A percentile compares a stretch with the other conserved stretches of the same genome.
Conservation (phyloP, 1,140 invertebrate species). For the Galleria mellonella region DNA sequence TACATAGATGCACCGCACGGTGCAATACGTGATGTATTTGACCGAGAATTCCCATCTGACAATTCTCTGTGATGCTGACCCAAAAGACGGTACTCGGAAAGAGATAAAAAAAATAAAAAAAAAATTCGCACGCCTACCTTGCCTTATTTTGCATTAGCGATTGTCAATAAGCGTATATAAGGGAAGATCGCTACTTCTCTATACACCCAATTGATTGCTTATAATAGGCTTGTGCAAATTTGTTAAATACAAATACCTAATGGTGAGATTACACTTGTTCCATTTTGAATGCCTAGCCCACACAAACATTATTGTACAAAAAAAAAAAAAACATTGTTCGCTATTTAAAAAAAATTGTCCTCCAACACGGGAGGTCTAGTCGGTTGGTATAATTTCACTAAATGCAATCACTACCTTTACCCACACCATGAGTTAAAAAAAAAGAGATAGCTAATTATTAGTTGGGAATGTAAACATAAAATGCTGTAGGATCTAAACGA, state of each 20-base stretch:
- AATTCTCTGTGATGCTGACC: conserved; percentile 10
- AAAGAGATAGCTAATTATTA: conserved; percentile 25
- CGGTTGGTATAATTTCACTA: conserved; percentile 4
- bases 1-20: conserved; percentile 6
- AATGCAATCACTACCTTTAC: conserved; percentile 17
- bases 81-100: conserved; percentile 17
- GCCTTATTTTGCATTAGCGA: too few species aligned
- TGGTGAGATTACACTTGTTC: too few species aligned
- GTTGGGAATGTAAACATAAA: conserved; percentile 44
- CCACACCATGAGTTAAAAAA: conserved; percentile 16
- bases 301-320: too few species aligned
- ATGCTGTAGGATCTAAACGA: conserved; percentile 26
- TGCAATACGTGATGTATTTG: not conserved
- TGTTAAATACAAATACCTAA: too few species aligned
- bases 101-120: conserved; percentile 3
- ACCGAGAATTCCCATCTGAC: conserved; percentile 1
- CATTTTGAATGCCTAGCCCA: too few species aligned
- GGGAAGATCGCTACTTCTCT: too few species aligned
- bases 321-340: too few species aligned
- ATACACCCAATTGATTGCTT: too few species aligned
- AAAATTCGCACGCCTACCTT: not conserved
- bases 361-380: too few species aligned
- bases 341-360: too few species aligned
- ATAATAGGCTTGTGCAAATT: too few species aligned
- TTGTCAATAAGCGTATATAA: too few species aligned